Conservation (phyloP, 2,888 invertebrate genomes). For the Caradrina clavipalpis region DNA sequence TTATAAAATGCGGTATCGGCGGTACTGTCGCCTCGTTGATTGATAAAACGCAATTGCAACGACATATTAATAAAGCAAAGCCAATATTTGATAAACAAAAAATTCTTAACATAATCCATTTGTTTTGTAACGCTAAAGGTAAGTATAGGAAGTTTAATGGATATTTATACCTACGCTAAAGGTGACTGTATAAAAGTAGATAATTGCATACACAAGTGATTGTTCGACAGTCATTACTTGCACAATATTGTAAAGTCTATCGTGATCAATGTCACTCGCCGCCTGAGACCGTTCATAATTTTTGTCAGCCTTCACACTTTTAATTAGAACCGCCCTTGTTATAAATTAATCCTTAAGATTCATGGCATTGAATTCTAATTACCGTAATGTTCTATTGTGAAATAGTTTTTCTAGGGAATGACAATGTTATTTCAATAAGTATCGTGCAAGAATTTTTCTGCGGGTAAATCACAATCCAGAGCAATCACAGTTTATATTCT, state of each 20-base stretch:
- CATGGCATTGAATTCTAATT: slow-evolving; percentile 53
- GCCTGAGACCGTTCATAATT: slow-evolving; percentile 70
- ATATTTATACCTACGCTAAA: slow-evolving; percentile 26
- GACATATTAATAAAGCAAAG: not conserved
- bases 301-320: slow-evolving; percentile 70
- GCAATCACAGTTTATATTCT: slow-evolving; percentile 52
- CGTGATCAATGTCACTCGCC: slow-evolving; percentile 63
- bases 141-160: slow-evolving; percentile 37
- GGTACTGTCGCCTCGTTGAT: too few relatives aligned
- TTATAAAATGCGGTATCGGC: too few relatives aligned
- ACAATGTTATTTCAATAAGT: slow-evolving; percentile 26
- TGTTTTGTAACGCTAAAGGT: slow-evolving; percentile 19
- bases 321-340: slow-evolving; percentile 55
- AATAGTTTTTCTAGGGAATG: slow-evolving; percentile 38
- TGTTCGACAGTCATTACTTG: slow-evolving; percentile 43
- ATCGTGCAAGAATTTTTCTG: slow-evolving; percentile 47
- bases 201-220: slow-evolving; percentile 43
- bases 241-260: slow-evolving; percentile 50
- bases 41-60: not conserved
- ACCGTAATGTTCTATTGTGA: slow-evolving; percentile 52
- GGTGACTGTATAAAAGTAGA: slow-evolving; percentile 34
- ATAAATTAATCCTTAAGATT: slow-evolving; percentile 45
- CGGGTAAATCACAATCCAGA: slow-evolving; percentile 35
- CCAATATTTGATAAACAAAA: not conserved
- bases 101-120: not conserved